Conservation (phyloP, 2,797 vertebrate species). For the Epinephelus coioides region DNA sequence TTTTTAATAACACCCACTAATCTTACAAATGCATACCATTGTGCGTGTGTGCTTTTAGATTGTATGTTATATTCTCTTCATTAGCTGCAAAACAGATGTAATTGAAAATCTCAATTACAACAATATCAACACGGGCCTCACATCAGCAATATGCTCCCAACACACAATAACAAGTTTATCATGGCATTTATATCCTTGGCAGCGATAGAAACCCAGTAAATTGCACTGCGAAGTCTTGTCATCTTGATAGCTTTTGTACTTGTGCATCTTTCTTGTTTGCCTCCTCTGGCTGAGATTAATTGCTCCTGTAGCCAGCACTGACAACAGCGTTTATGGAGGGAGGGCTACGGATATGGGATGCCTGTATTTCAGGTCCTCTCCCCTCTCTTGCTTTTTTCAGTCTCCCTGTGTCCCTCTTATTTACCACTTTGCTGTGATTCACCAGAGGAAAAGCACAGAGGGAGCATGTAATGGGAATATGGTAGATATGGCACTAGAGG, state of each 20-base stretch:
- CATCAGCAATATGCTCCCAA: conserved; percentile 61
- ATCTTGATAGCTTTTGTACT: conserved; percentile 82
- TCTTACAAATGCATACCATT: conserved; percentile 23
- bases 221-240: conserved; percentile 78
- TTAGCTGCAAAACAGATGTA: conserved; percentile 55
- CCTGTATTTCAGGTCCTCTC: conserved; percentile 70
- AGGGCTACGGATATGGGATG: conserved; percentile 62
- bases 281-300: conserved; percentile 83
- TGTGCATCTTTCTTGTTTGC: conserved; percentile 65
- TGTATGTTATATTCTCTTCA: conserved; percentile 34
- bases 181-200: conserved; percentile 76
- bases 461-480: conserved; percentile 59
- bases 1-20: conserved; percentile 48
- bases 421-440: conserved; percentile 67
- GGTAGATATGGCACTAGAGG: conserved; percentile 52
- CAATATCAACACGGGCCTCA: conserved; percentile 54
- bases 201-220: conserved; percentile 71
- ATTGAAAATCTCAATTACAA: conserved; percentile 79
- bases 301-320: conserved; percentile 71
- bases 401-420: conserved; percentile 51
- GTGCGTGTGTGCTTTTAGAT: neutral
- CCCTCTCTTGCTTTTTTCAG: conserved; percentile 11
- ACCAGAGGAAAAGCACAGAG: conserved; percentile 40
- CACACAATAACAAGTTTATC: conserved; percentile 77
- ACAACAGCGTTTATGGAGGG: conserved; percentile 83